Conservation (phyloP, 2,888 invertebrate genomes). For the Acrobasis repandana region DNA sequence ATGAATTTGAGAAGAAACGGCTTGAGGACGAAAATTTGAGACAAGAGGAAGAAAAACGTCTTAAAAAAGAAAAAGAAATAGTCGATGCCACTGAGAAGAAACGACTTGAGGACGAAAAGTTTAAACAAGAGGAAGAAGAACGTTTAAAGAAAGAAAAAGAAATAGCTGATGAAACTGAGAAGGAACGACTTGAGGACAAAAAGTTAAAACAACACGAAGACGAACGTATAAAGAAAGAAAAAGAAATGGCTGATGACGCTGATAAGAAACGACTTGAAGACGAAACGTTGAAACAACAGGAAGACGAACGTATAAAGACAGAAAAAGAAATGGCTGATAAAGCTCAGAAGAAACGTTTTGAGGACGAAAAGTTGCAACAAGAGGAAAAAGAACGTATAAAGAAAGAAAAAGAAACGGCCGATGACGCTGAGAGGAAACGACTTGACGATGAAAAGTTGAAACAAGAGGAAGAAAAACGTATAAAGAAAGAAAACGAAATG, state of each 20-base stretch:
- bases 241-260: conserved; percentile 23
- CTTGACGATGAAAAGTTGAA: neutral
- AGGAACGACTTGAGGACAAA: conserved; percentile 23
- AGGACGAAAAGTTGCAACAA: neutral
- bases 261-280: conserved; percentile 14
- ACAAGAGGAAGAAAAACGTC: conserved; percentile 26
- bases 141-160: conserved; percentile 31
- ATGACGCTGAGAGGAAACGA: neutral
- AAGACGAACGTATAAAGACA: conserved; percentile 17
- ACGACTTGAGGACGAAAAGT: conserved; percentile 10
- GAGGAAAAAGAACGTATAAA: conserved; percentile 20
- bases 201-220: conserved; percentile 22
- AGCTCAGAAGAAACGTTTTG: conserved; percentile 7
- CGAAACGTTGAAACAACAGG: conserved; percentile 19
- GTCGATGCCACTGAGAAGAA: conserved; percentile 27
- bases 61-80: conserved; percentile 20
- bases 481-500: conserved; percentile 18
- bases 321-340: conserved; percentile 15
- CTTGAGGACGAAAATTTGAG: conserved; percentile 31
- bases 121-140: conserved; percentile 26
- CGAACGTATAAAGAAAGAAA: conserved; percentile 34
- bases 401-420: no score
- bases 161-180: conserved; percentile 27
- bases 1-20: conserved; percentile 28
- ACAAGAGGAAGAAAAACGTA: neutral